Percentiles rank a stretch among this genome's conserved stretches.
Evolutionary conservation across 1,140 invertebrate genomes (phyloP).

Genomic region (Heliconius eleuchia): DNA sequence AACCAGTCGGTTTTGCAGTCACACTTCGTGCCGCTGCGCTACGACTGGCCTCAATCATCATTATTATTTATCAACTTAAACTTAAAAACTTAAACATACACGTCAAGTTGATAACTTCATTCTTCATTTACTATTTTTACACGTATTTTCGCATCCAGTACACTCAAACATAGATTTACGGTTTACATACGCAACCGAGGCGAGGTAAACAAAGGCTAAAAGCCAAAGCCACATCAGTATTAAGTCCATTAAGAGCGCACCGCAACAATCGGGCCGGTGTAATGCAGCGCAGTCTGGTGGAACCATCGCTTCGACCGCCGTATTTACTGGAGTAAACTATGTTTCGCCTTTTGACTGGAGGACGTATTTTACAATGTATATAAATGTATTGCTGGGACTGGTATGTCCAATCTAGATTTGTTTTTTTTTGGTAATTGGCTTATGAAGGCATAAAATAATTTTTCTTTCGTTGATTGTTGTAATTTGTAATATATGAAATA

Average conservation of each 20-base stretch:
- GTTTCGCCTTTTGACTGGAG: background rate
- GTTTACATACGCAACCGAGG: conserved; percentile 41
- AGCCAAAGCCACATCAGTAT: conserved; percentile 60
- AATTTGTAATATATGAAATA: too few species aligned
- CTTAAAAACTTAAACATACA: too few species aligned
- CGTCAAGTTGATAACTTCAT: too few species aligned
- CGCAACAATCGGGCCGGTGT: conserved; percentile 50
- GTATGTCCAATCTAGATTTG: background rate
- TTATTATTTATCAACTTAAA: background rate
- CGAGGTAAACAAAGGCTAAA: conserved; percentile 59
- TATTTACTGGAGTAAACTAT: conserved; percentile 16
- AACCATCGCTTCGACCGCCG: conserved; percentile 23
- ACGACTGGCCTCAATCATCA: too few species aligned
- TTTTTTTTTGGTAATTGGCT: background rate
- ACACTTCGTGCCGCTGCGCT: too few species aligned
- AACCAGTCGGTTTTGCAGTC: too few species aligned
- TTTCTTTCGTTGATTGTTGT: too few species aligned
- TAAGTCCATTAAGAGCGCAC: conserved; percentile 55
- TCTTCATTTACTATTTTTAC: background rate
- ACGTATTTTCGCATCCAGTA: conserved; percentile 4
- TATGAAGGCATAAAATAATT: too few species aligned
- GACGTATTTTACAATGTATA: background rate
- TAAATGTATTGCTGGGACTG: background rate
- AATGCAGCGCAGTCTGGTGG: conserved; percentile 38
- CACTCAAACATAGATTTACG: conserved; percentile 35